Conservation (phyloP, 2,888 invertebrate species). For the Chaetogeoica ovagalla region DNA sequence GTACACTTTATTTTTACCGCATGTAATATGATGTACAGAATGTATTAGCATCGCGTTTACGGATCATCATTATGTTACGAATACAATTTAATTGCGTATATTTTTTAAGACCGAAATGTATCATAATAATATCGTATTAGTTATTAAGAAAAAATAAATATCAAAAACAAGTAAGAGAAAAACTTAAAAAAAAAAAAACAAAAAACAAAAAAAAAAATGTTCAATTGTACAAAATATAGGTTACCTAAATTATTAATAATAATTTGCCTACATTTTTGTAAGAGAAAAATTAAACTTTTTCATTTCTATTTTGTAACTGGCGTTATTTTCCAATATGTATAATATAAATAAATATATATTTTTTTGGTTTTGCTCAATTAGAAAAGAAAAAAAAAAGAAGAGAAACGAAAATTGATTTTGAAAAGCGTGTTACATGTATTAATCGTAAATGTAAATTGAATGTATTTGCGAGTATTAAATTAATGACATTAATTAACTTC, state of each 20-base stretch:
- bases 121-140: conserved; percentile 20
- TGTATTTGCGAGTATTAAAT: neutral
- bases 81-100: conserved; percentile 20
- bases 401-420: neutral
- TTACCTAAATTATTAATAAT: conserved; percentile 31
- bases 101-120: conserved; percentile 41
- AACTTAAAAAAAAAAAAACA: neutral
- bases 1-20: conserved; percentile 19
- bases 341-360: conserved; percentile 18
- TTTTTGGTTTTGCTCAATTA: conserved; percentile 52
- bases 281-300: conserved; percentile 23
- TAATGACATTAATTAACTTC: conserved; percentile 37
- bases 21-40: conserved; percentile 36
- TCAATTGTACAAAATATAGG: conserved; percentile 51
- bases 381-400: conserved; percentile 20
- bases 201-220: conserved; percentile 6
- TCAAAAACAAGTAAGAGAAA: conserved; percentile 15
- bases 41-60: neutral
- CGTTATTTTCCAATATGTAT: conserved; percentile 33
- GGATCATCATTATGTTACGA: neutral
- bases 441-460: neutral
- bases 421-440: conserved; percentile 3
- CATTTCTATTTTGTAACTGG: conserved; percentile 38
- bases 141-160: conserved; percentile 29
- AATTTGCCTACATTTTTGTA: conserved; percentile 38